Evolutionary conservation across 2,888 invertebrate species (phyloP).

Genomic region (Chymomyza procnemis): DNA sequence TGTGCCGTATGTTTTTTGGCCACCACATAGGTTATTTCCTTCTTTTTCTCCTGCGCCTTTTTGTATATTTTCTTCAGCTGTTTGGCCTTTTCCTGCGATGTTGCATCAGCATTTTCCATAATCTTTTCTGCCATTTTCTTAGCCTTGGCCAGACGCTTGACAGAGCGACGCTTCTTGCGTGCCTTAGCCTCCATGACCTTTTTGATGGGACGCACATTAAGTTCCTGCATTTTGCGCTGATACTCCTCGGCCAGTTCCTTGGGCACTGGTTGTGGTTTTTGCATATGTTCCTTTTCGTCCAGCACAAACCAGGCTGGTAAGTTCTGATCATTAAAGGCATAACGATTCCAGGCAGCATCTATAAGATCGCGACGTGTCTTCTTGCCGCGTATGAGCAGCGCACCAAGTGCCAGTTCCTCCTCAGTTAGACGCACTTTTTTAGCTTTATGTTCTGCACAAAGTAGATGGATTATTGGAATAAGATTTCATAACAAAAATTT

Average conservation of each 20-base stretch:
- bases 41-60: conserved; percentile 91
- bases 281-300: conserved; percentile 95
- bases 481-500: not conserved
- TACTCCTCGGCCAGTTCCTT: conserved; percentile 92
- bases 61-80: conserved; percentile 96
- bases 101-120: conserved; percentile 92
- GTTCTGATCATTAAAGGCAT: conserved; percentile 92
- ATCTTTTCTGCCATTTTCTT: conserved; percentile 97
- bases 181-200: conserved; percentile 99
- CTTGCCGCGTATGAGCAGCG: conserved; percentile 92
- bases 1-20: conserved; percentile 91
- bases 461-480: not conserved
- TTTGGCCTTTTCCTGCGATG: conserved; percentile 94
- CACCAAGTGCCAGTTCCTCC: conserved; percentile 94
- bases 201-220: conserved; percentile 97
- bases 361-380: conserved; percentile 93
- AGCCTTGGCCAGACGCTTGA: conserved; percentile 92
- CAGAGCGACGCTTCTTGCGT: conserved; percentile 94
- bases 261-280: conserved; percentile 89
- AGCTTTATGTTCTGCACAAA: conserved; percentile 50
- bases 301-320: conserved; percentile 97
- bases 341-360: conserved; percentile 95
- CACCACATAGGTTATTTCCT: conserved; percentile 95
- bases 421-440: conserved; percentile 87
- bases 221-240: conserved; percentile 87